phyloP scores from a whole-genome alignment of 2,797 vertebrate genomes.

The Mormyrops boulengeri region DNA sequence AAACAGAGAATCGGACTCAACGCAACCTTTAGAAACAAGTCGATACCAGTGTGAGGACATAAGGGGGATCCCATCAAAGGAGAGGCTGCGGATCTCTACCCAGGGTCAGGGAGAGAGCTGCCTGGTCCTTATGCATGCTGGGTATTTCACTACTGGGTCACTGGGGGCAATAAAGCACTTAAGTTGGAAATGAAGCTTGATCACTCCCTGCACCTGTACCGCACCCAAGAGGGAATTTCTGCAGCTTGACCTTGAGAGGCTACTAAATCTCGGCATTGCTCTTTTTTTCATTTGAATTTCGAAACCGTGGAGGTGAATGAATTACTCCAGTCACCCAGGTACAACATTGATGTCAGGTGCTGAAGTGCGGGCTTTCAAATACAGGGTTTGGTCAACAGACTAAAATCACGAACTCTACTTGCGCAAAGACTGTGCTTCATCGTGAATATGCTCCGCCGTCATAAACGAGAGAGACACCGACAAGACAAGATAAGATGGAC shows the following conservation, averaged over 20 bases:
- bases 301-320: conserved; percentile 47
- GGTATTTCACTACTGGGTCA: conserved; percentile 44
- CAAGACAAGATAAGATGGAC: neutral
- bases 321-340: conserved; percentile 49
- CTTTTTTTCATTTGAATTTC: conserved; percentile 46
- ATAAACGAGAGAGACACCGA: neutral
- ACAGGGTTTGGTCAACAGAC: conserved; percentile 42
- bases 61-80: neutral
- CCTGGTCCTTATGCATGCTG: conserved; percentile 48
- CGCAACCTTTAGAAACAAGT: neutral
- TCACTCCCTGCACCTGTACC: conserved; percentile 47
- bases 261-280: conserved; percentile 48
- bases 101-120: conserved; percentile 15
- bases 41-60: neutral
- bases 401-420: conserved; percentile 47
- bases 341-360: conserved; percentile 33
- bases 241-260: conserved; percentile 55
- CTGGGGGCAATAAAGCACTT: conserved; percentile 42
- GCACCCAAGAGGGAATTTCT: conserved; percentile 47
- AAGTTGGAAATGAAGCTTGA: conserved; percentile 56
- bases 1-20: neutral
- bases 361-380: conserved; percentile 31
- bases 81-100: neutral
- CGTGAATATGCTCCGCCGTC: conserved; percentile 3
- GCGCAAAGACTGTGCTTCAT: conserved; percentile 27